Evolutionary conservation across 2,113 vertebrate genomes (phyloP).

Genomic region (Dipodomys stephensi): DNA sequence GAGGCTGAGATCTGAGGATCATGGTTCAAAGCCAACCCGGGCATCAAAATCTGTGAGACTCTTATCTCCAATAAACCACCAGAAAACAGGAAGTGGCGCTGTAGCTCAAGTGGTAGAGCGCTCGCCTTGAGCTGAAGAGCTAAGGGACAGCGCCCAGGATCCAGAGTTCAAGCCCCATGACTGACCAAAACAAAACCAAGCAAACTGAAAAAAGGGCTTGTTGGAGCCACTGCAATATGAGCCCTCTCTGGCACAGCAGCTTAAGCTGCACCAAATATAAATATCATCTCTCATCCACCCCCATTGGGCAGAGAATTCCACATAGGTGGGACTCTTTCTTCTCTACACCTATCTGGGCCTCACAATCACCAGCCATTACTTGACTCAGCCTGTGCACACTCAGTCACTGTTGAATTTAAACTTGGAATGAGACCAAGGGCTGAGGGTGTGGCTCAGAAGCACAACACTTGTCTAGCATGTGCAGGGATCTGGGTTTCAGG

Average conservation of each 20-base stretch:
- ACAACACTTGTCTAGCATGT: neutral
- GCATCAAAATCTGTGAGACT: no score
- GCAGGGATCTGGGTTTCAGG: neutral
- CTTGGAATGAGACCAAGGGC: neutral
- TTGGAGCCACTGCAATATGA: neutral
- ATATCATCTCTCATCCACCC: neutral
- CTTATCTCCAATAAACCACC: no score
- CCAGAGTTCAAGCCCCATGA: no score
- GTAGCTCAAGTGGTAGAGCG: no score
- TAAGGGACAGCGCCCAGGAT: no score
- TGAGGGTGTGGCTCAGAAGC: neutral
- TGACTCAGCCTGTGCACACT: neutral
- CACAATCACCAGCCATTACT: rapidly evolving
- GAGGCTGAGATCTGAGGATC: no score
- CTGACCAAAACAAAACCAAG: no score
- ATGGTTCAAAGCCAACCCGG: no score
- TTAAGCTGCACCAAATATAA: neutral
- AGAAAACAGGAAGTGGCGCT: no score
- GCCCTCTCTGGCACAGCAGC: slow-evolving; percentile 6
- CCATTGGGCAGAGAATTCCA: neutral
- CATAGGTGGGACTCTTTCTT: neutral
- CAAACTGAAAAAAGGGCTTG: no score
- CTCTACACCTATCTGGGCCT: neutral
- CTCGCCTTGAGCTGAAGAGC: no score
- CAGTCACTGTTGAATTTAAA: neutral